phyloP scores from a whole-genome alignment of 2,797 vertebrate species.

The Gallinago stenura region DNA sequence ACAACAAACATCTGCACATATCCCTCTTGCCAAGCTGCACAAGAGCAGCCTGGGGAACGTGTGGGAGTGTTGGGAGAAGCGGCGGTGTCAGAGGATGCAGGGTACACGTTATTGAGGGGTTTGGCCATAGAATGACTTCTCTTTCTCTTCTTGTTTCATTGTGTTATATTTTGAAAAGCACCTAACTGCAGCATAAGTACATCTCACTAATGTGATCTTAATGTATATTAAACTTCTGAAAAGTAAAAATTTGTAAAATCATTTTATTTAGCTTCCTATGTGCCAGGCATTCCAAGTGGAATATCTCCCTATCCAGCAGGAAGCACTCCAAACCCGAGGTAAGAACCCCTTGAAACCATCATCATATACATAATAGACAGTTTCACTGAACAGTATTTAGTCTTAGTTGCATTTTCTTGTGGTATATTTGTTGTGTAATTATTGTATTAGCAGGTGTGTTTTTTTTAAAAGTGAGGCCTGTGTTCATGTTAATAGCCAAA shows the following conservation, averaged over 20 bases:
- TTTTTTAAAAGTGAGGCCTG: background rate
- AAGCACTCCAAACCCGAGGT: conserved; percentile 90
- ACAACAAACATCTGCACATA: background rate
- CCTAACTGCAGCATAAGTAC: background rate
- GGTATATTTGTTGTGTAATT: background rate
- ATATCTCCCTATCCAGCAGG: conserved; percentile 89
- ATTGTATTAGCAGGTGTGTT: background rate
- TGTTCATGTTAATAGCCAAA: background rate
- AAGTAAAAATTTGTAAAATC: conserved; percentile 46
- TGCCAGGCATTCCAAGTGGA: conserved; percentile 90
- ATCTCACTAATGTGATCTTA: background rate
- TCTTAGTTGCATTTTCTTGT: background rate
- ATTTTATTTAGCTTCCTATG: conserved; percentile 90
- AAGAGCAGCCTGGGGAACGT: background rate
- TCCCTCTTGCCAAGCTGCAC: background rate
- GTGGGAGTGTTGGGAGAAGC: background rate
- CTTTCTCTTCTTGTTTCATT: background rate
- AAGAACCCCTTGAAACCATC: conserved; percentile 22
- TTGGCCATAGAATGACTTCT: background rate
- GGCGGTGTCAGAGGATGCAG: background rate
- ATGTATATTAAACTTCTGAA: background rate
- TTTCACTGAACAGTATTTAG: background rate
- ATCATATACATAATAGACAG: background rate
- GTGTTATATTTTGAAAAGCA: background rate
- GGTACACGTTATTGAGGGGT: rapidly evolving